phyloP scores from a whole-genome alignment of 1,140 invertebrate genomes.

The Sminthurides bifidus region DNA sequence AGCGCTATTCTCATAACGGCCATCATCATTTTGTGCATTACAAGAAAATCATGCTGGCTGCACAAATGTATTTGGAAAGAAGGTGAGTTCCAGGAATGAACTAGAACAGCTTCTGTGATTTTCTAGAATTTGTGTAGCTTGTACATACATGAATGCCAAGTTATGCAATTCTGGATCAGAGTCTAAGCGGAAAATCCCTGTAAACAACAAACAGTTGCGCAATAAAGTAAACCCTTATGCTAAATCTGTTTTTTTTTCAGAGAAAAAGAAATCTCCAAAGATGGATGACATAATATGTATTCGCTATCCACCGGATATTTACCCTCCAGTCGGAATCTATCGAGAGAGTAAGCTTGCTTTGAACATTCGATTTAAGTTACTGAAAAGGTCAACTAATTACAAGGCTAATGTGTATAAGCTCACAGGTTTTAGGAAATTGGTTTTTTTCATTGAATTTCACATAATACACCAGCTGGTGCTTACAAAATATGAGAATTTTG shows the following conservation, averaged over 20 bases:
- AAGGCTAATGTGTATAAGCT: neutral
- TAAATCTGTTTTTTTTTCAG: slow-evolving; percentile 14
- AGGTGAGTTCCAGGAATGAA: slow-evolving; percentile 6
- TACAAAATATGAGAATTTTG: no score
- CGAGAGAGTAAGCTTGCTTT: slow-evolving; percentile 28
- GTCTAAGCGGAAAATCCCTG: neutral
- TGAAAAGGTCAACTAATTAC: no score
- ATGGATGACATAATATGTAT: slow-evolving; percentile 31
- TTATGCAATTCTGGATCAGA: neutral
- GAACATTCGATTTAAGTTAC: no score
- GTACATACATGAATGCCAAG: neutral
- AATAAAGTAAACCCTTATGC: neutral
- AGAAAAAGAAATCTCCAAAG: slow-evolving; percentile 26
- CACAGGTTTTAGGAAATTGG: neutral
- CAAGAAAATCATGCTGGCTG: slow-evolving; percentile 28
- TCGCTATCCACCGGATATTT: slow-evolving; percentile 31
- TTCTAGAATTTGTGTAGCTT: neutral
- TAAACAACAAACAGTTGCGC: neutral
- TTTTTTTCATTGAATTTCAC: neutral
- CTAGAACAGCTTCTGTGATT: neutral
- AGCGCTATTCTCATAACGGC: slow-evolving; percentile 17
- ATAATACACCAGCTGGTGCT: no score
- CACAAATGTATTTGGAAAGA: slow-evolving; percentile 31
- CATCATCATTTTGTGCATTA: slow-evolving; percentile 26
- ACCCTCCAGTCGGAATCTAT: slow-evolving; percentile 32